These are phyloP conservation scores for Megalops cyprinoides DNA, from an alignment of 2,797 vertebrate genomes.

Conservation along the genomic window DNA sequence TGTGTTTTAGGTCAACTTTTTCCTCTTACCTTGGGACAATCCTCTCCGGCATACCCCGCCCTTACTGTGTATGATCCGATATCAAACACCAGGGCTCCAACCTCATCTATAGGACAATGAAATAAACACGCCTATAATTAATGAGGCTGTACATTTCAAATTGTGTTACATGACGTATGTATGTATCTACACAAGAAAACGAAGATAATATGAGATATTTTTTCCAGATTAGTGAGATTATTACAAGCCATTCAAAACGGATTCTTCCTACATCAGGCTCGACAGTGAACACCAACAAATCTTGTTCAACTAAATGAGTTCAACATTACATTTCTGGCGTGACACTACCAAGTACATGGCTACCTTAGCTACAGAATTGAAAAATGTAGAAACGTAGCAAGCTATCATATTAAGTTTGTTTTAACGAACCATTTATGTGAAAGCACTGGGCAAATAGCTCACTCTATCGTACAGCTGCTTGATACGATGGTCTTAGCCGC, in stretches of 20 bases:
- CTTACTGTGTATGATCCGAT: conserved; percentile 97
- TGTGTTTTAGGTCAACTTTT: too few relatives aligned
- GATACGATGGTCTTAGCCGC: not conserved
- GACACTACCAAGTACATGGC: too few relatives aligned
- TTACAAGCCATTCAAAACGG: not conserved
- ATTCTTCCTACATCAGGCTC: not conserved
- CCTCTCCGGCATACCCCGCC: conserved; percentile 97
- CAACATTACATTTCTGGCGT: too few relatives aligned
- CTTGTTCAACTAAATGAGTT: not conserved
- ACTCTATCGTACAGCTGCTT: not conserved
- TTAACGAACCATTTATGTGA: too few relatives aligned
- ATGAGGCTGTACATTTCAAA: not conserved
- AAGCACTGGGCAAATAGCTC: not conserved
- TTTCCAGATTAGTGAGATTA: not conserved
- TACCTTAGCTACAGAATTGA: too few relatives aligned
- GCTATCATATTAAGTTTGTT: too few relatives aligned
- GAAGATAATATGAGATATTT: not conserved
- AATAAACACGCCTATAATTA: not conserved
- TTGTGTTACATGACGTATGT: not conserved
- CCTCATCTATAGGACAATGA: conserved; percentile 84
- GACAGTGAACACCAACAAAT: too few relatives aligned
- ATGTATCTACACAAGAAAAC: not conserved
- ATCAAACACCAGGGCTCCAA: conserved; percentile 97
- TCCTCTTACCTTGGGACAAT: conserved; percentile 92
- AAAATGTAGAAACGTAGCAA: too few relatives aligned